Percentiles rank a stretch among this genome's conserved stretches.
phyloP scores from a whole-genome alignment of 2,888 invertebrate species.

The Eilema depressum region DNA sequence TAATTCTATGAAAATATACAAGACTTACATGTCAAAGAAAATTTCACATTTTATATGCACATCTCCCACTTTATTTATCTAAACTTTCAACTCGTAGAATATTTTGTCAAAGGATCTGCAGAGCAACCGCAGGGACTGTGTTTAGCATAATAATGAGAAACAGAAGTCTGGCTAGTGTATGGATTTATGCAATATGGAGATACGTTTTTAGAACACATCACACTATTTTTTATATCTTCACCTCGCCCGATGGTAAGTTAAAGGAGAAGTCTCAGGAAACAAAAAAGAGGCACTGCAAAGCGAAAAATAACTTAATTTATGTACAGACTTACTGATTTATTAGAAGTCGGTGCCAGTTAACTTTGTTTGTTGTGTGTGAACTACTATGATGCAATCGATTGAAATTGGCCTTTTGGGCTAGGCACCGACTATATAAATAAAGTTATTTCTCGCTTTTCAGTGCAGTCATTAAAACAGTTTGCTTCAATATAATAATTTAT shows the following conservation, averaged over 20 bases:
- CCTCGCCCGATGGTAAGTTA: too few species aligned
- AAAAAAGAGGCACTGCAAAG: too few species aligned
- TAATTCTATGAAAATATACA: slow-evolving; percentile 17
- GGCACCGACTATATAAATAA: too few species aligned
- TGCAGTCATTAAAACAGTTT: not conserved
- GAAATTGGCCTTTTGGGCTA: too few species aligned
- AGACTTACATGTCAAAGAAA: slow-evolving; percentile 22
- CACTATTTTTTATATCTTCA: not conserved
- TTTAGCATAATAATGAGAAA: slow-evolving; percentile 35
- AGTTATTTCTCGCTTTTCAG: too few species aligned
- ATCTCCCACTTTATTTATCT: slow-evolving; percentile 28
- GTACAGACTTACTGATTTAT: too few species aligned
- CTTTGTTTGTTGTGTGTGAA: too few species aligned
- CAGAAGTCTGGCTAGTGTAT: slow-evolving; percentile 12
- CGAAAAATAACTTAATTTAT: too few species aligned
- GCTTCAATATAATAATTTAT: slow-evolving; percentile 3
- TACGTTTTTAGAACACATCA: not conserved
- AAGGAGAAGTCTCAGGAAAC: too few species aligned
- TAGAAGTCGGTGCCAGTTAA: too few species aligned
- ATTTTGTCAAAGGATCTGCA: slow-evolving; percentile 38
- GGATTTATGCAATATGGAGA: not conserved
- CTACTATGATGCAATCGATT: too few species aligned
- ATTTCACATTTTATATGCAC: slow-evolving; percentile 33
- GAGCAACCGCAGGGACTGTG: slow-evolving; percentile 18
- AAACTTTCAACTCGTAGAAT: slow-evolving; percentile 37